phyloP scores from a whole-genome alignment of 2,888 invertebrate genomes.

The Stegophylla sp. region DNA sequence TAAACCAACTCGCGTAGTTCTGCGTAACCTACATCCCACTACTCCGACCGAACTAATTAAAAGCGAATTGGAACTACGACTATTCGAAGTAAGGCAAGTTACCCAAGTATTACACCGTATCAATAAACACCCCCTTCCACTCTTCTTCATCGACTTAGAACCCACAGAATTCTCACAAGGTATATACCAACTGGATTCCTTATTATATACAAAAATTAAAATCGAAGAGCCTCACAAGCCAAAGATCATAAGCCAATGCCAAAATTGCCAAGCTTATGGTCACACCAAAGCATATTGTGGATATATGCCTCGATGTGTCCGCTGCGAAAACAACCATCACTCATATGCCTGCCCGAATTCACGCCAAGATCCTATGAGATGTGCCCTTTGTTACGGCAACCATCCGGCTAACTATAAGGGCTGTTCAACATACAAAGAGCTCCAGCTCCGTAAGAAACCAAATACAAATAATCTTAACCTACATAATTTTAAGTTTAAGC shows the following conservation, averaged over 20 bases:
- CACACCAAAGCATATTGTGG: neutral
- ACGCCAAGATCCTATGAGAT: neutral
- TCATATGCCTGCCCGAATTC: neutral
- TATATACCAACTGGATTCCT: neutral
- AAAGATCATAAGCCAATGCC: neutral
- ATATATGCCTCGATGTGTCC: neutral
- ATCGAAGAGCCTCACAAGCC: conserved; percentile 5
- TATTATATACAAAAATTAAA: neutral
- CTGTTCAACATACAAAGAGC: neutral
- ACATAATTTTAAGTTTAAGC: neutral
- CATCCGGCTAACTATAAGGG: neutral
- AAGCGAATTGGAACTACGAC: neutral
- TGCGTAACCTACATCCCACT: neutral
- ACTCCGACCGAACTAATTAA: neutral
- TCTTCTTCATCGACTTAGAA: neutral
- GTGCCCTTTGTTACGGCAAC: neutral
- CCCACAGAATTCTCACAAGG: neutral
- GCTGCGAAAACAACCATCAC: neutral
- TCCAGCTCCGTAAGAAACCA: neutral
- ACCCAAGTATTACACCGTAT: neutral
- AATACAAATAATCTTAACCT: neutral
- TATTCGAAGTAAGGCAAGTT: neutral
- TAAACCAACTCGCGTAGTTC: neutral
- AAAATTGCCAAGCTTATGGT: neutral
- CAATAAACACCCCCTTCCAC: conserved; percentile 1